Conservation (phyloP, 2,888 invertebrate genomes). For the Drosophila demipolita region DNA sequence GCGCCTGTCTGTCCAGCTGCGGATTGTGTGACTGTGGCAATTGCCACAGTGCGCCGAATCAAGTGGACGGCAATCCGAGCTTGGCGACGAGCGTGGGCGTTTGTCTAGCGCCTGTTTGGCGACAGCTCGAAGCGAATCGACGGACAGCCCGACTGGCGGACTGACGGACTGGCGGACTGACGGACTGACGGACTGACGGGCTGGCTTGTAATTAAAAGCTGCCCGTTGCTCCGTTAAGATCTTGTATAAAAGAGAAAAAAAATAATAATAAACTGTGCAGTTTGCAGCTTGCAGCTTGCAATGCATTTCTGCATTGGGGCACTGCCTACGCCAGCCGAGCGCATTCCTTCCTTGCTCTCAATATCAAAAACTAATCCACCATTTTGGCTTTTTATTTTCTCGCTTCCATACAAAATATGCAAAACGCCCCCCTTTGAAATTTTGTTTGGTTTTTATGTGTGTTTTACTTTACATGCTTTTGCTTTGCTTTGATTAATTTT, state of each 20-base stretch:
- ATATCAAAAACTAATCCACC: conserved; percentile 38
- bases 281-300: conserved; percentile 14
- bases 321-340: conserved; percentile 69
- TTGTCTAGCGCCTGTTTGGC: conserved; percentile 74
- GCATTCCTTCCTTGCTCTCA: conserved; percentile 69
- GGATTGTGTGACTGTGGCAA: conserved; percentile 24
- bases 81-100: conserved; percentile 67
- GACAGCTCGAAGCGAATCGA: conserved; percentile 61
- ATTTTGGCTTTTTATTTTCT: conserved; percentile 4
- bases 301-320: conserved; percentile 40
- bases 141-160: conserved; percentile 24
- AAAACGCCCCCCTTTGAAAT: conserved; percentile 49
- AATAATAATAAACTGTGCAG: conserved; percentile 26
- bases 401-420: conserved; percentile 37
- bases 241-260: conserved; percentile 24
- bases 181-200: conserved; percentile 33
- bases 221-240: conserved; percentile 44
- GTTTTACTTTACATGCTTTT: conserved; percentile 37
- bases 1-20: conserved; percentile 53
- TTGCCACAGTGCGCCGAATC: conserved; percentile 29
- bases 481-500: conserved; percentile 73
- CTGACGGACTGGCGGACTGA: conserved; percentile 7
- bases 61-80: conserved; percentile 51
- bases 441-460: conserved; percentile 8
- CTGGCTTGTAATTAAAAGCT: conserved; percentile 67